Conservation (phyloP, 92 coral and sea anemone genomes). For the Phenganax subtilis region DNA sequence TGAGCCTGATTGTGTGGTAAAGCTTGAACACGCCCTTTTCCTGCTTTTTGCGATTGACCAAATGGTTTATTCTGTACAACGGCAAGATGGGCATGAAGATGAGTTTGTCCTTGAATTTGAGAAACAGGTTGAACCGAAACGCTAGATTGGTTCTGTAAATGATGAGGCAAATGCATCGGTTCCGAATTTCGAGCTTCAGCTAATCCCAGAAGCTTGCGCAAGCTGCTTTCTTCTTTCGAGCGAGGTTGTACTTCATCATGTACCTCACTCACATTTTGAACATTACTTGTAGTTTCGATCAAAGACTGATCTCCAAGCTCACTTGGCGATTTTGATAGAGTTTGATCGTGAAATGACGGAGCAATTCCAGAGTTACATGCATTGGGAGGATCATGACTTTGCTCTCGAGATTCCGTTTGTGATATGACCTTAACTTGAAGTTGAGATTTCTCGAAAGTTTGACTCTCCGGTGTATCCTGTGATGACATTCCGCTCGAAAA, state of each 20-base stretch:
- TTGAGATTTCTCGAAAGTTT: neutral
- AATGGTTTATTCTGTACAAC: neutral
- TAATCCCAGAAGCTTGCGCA: slow-evolving; percentile 14
- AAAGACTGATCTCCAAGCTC: neutral
- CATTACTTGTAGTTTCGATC: neutral
- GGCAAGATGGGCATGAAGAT: neutral
- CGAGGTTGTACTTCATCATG: neutral
- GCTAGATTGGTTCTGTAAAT: neutral
- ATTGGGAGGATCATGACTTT: neutral
- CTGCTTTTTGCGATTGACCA: slow-evolving; percentile 11
- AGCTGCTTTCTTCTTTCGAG: slow-evolving; percentile 4
- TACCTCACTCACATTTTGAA: neutral
- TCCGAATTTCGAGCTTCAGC: neutral
- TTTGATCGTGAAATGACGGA: slow-evolving; percentile 4
- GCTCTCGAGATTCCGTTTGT: neutral
- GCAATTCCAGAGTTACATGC: neutral
- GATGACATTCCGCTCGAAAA: neutral
- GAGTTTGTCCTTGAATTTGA: neutral
- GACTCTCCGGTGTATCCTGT: neutral
- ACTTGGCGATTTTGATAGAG: neutral
- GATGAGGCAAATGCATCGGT: neutral
- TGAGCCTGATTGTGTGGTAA: neutral
- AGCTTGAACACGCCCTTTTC: slow-evolving; percentile 6
- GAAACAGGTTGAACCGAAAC: neutral
- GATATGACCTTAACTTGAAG: neutral